Evolutionary conservation across 2,797 vertebrate genomes (phyloP), one percentile per base, ranked within the genome.

Genomic region (Acanthornis magna): DNA sequence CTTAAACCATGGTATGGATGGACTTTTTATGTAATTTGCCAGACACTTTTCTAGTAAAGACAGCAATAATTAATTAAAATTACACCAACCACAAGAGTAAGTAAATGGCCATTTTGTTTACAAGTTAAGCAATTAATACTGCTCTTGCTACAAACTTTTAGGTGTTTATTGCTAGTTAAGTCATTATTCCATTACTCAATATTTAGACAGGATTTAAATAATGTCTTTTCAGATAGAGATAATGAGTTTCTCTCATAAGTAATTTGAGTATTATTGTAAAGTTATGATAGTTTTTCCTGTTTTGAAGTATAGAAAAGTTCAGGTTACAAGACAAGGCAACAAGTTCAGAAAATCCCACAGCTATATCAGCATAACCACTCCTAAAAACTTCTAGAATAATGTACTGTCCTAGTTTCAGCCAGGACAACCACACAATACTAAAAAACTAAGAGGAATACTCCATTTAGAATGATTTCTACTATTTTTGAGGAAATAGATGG

Each of bases 381-480:
- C 13, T 50, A 36, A 75, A 61, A 8, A 1, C 2, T 5, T 75
- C 57, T 38, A 53, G 3, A 57, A 40, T 27, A 4, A 18, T 50
- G 7, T 27, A 36, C 12, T n/a, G 11, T 42, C 32, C 32, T 55
- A 55, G 13, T 55, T 75, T 63, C n/a, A 55, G 50, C 32, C 19
- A 62, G 32, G 40, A 74, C n/a, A 67, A 55, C 22, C 7, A 48
- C 8, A 48, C 19, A 89, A 9, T 18, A 70, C 9, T 62, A 62
- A 65, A 50, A 70, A 26, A 34, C 8, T 5, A 81, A 70, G 8
- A 26, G 8, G 16, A 89, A 80, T 16, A 50, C 8, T 38, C 10
- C 1, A n/a, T 48, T 57, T 53, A n/a, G 7, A 43, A 30, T 0
- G 0, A 36, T 42, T 75, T 36, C 20, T 30, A 75, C 13, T 30